Base-by-base conservation (phyloP, 2,113 vertebrate species). In the Seriola aureovittata region DNA sequence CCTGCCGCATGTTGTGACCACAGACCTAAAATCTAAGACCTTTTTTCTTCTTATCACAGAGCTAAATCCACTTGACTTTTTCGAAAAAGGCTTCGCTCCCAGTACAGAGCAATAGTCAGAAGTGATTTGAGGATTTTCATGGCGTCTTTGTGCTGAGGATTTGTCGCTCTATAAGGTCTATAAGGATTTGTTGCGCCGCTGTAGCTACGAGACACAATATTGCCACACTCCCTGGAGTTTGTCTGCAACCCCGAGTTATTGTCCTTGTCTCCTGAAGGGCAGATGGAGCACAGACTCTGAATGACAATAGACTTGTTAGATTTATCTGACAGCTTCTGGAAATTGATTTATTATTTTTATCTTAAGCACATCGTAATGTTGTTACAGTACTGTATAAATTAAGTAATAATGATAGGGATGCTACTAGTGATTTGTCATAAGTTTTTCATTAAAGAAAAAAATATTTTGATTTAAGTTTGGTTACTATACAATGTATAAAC, bases 231-330 rank as follows among this genome's bases (percentile, higher is more conserved):
- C 71, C 85, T 34, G 71, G 76, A 87, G 81, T 77, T 69, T 19
- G 23, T 71, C 38, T 67, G 65, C 52, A 66, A 82, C 80, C 40
- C 82, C 54, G 74, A 84, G 77, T 89, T 82, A 82, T 84, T 81
- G 81, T 90, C 70, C 65, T 50, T 40, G 82, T 78, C 88, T 77
- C 55, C 71, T 87, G 82, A 78, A 84, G 87, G 85, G 38, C 82
- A 80, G 82, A 62, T 82, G 59, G n/a, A 23, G 58, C 1, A 60
- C 64, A 42, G 46, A 71, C 54, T 75, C 13, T 44, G 44, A 80
- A 71, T 86, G 4, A 48, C 57, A 84, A 57, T 64, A 64, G 4
- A 48, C 59, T 25, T 0, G 4, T 50, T 65, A 10, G 77, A 12
- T 62, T 55, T 8, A 13, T 21, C 60, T 57, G 46, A 50, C 68